phyloP scores from a whole-genome alignment of 1,140 invertebrate species.

The Magallana angulata region DNA sequence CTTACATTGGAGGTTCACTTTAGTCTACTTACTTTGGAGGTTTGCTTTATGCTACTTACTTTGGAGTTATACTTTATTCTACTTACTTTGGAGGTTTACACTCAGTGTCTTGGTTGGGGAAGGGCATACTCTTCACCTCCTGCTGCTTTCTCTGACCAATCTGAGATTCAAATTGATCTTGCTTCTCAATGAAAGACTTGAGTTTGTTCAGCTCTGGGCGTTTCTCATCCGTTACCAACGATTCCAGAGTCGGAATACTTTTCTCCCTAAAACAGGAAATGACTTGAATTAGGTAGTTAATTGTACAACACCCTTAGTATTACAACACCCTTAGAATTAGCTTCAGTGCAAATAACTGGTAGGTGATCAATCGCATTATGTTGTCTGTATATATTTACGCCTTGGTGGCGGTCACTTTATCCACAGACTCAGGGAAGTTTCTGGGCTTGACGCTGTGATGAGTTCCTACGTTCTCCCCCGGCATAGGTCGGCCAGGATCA shows the following conservation, averaged over 20 bases:
- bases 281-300: no score
- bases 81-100: conserved; percentile 86
- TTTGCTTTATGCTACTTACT: not conserved
- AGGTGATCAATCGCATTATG: no score
- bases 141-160: conserved; percentile 62
- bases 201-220: conserved; percentile 81
- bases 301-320: no score
- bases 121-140: conserved; percentile 64
- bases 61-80: not conserved
- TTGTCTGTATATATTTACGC: conserved; percentile 83
- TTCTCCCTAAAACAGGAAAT: conserved; percentile 83
- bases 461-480: conserved; percentile 85
- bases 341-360: no score
- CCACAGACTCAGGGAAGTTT: conserved; percentile 91
- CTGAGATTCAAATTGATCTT: conserved; percentile 70
- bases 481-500: conserved; percentile 89
- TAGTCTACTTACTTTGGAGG: not conserved
- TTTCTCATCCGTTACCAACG: conserved; percentile 83
- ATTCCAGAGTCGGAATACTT: conserved; percentile 89
- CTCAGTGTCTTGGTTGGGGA: conserved; percentile 83
- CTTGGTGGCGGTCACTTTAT: conserved; percentile 88
- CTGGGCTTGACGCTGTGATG: conserved; percentile 84
- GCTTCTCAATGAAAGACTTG: conserved; percentile 71
- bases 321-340: no score
- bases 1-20: not conserved